Evolutionary conservation across 2,113 vertebrate genomes (phyloP).

Genomic region (Smithornis capensis): DNA sequence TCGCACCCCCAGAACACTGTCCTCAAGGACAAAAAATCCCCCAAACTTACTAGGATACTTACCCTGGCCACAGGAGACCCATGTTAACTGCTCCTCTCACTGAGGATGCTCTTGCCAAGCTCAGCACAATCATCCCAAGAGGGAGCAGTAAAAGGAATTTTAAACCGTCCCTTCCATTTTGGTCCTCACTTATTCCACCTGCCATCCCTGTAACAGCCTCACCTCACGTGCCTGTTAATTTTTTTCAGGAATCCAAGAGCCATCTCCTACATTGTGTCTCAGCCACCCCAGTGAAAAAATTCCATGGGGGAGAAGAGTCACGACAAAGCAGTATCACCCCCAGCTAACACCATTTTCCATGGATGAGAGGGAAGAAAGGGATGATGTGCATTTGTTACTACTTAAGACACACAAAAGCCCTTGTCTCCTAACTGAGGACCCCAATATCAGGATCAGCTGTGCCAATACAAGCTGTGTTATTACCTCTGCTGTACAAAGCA

Average conservation of each 20-base stretch:
- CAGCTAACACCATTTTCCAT: neutral
- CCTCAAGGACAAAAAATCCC: neutral
- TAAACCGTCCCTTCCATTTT: neutral
- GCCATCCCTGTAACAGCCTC: neutral
- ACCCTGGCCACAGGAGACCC: neutral
- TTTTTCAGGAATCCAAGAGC: neutral
- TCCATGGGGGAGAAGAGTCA: neutral
- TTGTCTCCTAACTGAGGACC: neutral
- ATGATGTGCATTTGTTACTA: neutral
- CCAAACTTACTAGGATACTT: neutral
- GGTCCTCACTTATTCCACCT: neutral
- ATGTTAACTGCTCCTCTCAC: neutral
- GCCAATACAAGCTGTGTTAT: slow-evolving; percentile 1
- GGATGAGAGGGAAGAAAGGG: neutral
- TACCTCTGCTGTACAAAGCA: slow-evolving; percentile 34
- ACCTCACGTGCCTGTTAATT: neutral
- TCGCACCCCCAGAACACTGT: neutral
- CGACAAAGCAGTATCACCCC: neutral
- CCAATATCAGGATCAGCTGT: slow-evolving; percentile 5
- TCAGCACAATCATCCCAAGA: neutral
- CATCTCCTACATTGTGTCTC: neutral
- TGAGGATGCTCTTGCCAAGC: neutral
- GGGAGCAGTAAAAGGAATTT: neutral
- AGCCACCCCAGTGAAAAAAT: neutral
- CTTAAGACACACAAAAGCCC: neutral